Base-by-base conservation (phyloP, 2,888 invertebrate species). In the Andrena minutula region DNA sequence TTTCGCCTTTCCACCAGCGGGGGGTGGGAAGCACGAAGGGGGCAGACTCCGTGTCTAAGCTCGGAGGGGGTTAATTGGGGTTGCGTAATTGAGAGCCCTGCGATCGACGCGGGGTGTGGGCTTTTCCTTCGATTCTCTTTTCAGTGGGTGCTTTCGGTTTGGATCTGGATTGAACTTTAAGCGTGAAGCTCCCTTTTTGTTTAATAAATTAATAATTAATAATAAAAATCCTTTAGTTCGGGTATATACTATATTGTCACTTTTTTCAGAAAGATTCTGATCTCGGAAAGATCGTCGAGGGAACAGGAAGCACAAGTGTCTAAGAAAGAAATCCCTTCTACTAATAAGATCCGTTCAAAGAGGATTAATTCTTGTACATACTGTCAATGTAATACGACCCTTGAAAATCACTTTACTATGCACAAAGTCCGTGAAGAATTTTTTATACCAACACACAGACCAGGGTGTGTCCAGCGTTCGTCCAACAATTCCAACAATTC, bases 1-100 rank as follows among this genome's bases (percentile, higher is more conserved):
- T 91, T 90, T 91, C 89, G 89, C 89, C 89, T 88, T 84, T 81
- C 86, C 74, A 51, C 64, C 23, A 26, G 60, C 49, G 20, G 20
- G 26, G 69, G 20, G 10, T 26, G 65, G 64, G 20, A 20, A 28
- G 53, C 49, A 35, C 79, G 20, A 35, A 26, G 32, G 51, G 70
- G 23, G 10, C 3, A 26, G 77, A 23, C 60, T 30, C 60, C 51
- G 47, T 32, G 12, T 64, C 49, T 61, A 56, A 56, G 10, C 56
- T 63, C 12, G 5, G 58, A 30, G n/a, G 69, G 51, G 82, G 78
- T 83, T 83, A 82, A 82, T 82, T 70, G 76, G 71, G 75, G 80
- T 80, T 79, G 80, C 71, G 79, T 79, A 80, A 80, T 80, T 72
- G 79, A 79, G 79, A 26, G 20, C 26, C 58, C 20, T 6, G 70